Evolutionary conservation across 2,797 vertebrate genomes (phyloP), one percentile per base, ranked within the genome.

Genomic region (Sebastes hubbsi): DNA sequence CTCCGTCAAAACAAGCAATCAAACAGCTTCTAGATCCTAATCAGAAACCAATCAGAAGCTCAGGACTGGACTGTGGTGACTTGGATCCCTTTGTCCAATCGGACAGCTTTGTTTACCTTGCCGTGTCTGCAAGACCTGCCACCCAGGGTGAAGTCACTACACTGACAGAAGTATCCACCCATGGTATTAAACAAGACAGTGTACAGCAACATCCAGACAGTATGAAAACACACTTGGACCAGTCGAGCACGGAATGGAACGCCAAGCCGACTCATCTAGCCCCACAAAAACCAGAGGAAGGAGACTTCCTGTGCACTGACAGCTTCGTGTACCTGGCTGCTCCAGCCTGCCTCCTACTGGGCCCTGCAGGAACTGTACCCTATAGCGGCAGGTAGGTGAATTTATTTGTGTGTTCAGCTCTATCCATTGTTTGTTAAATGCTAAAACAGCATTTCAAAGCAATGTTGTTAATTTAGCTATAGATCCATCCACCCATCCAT

Each of bases 271-370:
- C 80, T 25, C 79, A 85, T 12, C 81, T 92, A 2, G 25, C 0
- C 42, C 83, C 85, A 3, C 93, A 90, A 2, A 93, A 94, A 75
- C 93, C 91, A 38, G 95, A 96, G 22, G 96, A 95, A 86, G 94
- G 94, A 69, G 96, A 96, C 85, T 96, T 96, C 70, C 89, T 96
- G 66, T 96, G 95, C 83, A 96, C 96, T 0, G 96, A 96, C 72
- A 96, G 96, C 81, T 96, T 96, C 22, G 95, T 96, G 30, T 96
- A 96, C 87, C 92, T 96, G 81, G 95, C 96, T 54, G 96, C 95
- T 78, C 96, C 96, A 56, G 95, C 92, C 72, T 96, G 96, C 87
- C 94, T 94, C 87, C 87, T 95, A 24, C 87, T 96, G 84, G 94
- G 87, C 27, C 93, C 95, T 5, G 86, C 93, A 55, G 95, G 95